phyloP scores from a whole-genome alignment of 2,797 vertebrate genomes.

The Neosilurus mollespiculum region DNA sequence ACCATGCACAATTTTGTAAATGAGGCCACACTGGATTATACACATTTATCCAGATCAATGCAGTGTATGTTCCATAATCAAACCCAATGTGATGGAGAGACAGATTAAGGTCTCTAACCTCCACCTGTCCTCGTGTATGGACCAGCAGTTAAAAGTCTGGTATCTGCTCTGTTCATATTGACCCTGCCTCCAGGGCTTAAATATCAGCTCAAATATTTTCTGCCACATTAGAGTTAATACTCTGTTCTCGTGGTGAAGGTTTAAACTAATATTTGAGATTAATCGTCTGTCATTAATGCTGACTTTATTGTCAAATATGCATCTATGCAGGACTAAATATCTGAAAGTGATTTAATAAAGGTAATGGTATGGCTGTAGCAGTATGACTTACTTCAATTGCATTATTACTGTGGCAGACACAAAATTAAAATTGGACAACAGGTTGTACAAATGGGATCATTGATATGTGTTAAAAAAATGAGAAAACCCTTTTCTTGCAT shows the following conservation, averaged over 20 bases:
- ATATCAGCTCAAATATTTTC: constrained; percentile 52
- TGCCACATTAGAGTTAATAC: constrained; percentile 50
- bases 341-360: constrained; percentile 40
- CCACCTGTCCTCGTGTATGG: constrained; percentile 32
- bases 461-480: constrained; percentile 16
- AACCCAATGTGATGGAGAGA: constrained; percentile 52
- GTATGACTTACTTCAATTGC: constrained; percentile 38
- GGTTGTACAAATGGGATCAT: constrained; percentile 15
- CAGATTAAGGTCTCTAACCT: constrained; percentile 45
- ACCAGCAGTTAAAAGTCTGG: constrained; percentile 22
- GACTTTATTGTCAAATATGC: constrained; percentile 43
- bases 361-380: constrained; percentile 23
- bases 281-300: constrained; percentile 50
- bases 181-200: constrained; percentile 48
- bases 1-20: constrained; percentile 60
- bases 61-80: constrained; percentile 55
- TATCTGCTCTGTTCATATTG: constrained; percentile 41
- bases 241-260: constrained; percentile 27
- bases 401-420: constrained; percentile 30
- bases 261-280: constrained; percentile 55
- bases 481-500: not conserved
- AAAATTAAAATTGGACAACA: constrained; percentile 44
- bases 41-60: constrained; percentile 60
- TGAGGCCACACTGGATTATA: constrained; percentile 45
- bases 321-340: constrained; percentile 41